Evolutionary conservation across 2,888 invertebrate genomes (phyloP), one percentile per base, ranked within the genome.

Genomic region (Plebejus argus): DNA sequence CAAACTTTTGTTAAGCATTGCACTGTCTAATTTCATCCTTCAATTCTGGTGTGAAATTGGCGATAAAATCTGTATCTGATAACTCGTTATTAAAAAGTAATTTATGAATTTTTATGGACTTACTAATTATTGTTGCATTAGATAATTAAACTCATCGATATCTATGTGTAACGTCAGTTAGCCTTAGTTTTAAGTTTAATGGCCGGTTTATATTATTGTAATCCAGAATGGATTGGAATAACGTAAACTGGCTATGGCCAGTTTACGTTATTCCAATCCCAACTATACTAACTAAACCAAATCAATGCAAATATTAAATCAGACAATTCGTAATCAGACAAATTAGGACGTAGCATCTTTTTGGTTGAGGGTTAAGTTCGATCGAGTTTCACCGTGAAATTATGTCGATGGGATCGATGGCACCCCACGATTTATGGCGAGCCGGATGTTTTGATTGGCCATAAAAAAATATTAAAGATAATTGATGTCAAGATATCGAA

Each of bases 401-500:
- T 66, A 33, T 18, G 61, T 66, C 61, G 66, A 66, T 28, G 1
- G 28, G 23, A 66, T 33, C 66, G 66, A 66, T 66, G 23, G 28
- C 66, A 28, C 28, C 28, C 66, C 66, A 66, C 66, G 66, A 66
- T 66, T 66, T 7, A 66, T 33, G 78, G 78, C 80, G 79, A 79
- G 81, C 83, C 81, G 83, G 85, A 87, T 90, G 86, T 91, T 91
- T 90, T 87, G 89, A 90, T 85, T 91, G 87, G 90, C 90, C 87
- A 87, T 84, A 87, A 85, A 89, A 90, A 91, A 91, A 91, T 89
- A 90, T 88, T 86, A 85, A 86, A 86, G 86, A 88, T 90, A 90
- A 90, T 81, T 79, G 77, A 78, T 88, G 88, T 88, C 87, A 85
- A 84, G 87, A 90, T 91, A 90, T 88, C 88, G 88, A 85, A 83